Conservation (phyloP, 2,113 vertebrate species). For the Scolopax mira region DNA sequence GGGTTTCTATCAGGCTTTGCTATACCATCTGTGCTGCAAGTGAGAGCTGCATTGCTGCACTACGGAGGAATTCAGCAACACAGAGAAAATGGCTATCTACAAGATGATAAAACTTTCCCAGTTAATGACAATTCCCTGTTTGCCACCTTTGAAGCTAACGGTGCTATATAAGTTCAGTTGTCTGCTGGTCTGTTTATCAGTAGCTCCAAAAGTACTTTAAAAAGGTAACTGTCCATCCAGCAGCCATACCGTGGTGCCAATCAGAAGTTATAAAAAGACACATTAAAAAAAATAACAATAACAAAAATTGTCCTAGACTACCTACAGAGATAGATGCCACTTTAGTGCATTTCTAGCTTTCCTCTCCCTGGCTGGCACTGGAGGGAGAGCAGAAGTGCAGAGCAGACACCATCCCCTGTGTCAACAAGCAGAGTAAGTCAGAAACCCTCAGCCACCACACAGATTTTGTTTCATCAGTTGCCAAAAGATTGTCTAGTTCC, state of each 20-base stretch:
- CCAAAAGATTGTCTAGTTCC: conserved; percentile 25
- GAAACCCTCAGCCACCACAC: not conserved
- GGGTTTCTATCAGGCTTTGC: not conserved
- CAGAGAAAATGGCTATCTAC: not conserved
- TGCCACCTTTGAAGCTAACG: not conserved
- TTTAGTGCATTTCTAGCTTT: not conserved
- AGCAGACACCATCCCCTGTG: not conserved
- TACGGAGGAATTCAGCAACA: not conserved
- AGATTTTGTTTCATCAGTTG: conserved; percentile 36
- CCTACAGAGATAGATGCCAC: not conserved
- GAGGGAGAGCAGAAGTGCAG: not conserved
- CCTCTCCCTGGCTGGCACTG: not conserved
- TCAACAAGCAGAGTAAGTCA: not conserved
- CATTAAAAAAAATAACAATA: not conserved
- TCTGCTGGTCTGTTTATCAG: not conserved
- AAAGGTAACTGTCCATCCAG: not conserved
- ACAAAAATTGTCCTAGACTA: not conserved
- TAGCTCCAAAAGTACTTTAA: not conserved
- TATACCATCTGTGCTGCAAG: not conserved
- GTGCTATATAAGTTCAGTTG: not conserved
- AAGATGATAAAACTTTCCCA: not conserved
- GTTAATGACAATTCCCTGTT: not conserved
- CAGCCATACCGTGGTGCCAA: not conserved
- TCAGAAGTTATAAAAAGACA: not conserved
- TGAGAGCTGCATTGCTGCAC: not conserved